Percentiles rank a stretch among this genome's conserved stretches.
Conservation (phyloP, 2,113 vertebrate species). For the Panthera leo region DNA sequence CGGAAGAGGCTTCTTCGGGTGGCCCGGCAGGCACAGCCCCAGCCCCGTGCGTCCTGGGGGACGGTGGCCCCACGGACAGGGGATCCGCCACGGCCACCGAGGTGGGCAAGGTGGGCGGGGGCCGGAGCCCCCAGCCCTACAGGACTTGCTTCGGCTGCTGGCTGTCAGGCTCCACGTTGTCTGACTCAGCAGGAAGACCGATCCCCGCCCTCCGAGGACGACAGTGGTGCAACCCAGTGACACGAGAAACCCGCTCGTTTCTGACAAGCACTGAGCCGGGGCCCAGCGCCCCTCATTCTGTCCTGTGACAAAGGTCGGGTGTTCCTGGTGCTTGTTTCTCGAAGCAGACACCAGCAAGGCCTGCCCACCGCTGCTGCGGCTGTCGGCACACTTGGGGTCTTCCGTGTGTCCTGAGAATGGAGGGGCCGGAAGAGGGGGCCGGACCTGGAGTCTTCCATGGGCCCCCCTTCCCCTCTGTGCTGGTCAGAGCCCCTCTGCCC, state of each 20-base stretch:
- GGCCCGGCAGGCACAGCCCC: not conserved
- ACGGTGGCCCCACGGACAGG: accelerated
- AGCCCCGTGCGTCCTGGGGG: not conserved
- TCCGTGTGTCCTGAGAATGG: conserved; percentile 23
- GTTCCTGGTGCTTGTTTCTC: conserved; percentile 53
- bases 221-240: no score
- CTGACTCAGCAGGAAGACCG: not conserved
- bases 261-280: not conserved
- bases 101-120: not conserved
- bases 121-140: not conserved
- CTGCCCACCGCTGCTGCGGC: no score
- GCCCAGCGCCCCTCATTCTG: not conserved
- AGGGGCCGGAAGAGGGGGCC: accelerated
- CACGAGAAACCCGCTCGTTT: accelerated
- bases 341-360: not conserved
- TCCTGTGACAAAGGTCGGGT: conserved; percentile 7
- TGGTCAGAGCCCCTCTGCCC: not conserved
- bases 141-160: not conserved
- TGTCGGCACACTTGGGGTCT: conserved; percentile 37
- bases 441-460: not conserved
- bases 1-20: not conserved
- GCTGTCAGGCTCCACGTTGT: not conserved
- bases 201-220: accelerated
- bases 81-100: not conserved
- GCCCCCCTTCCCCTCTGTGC: not conserved